Conservation (phyloP, 2,888 invertebrate genomes). For the Chaetogeoica ovagalla region DNA sequence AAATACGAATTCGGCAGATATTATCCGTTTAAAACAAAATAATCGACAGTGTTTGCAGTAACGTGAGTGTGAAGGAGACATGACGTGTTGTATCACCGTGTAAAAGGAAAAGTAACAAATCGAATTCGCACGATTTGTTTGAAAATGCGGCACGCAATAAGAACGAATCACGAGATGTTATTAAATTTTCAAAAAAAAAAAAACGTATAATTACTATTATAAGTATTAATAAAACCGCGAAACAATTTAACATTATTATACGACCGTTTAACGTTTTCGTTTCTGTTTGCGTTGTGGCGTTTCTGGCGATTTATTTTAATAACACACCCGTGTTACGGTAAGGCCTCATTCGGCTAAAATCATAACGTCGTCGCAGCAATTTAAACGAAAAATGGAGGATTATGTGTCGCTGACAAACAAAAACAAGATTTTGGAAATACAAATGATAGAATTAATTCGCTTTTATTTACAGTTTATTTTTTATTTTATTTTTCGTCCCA, state of each 20-base stretch:
- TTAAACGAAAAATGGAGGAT: constrained; percentile 9
- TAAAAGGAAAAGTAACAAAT: background rate
- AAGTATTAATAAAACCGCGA: too few species aligned
- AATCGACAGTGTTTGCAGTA: background rate
- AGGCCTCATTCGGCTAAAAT: background rate
- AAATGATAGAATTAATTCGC: background rate
- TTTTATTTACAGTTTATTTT: background rate
- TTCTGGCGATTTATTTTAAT: background rate
- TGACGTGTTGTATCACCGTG: background rate
- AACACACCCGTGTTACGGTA: background rate
- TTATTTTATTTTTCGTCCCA: background rate
- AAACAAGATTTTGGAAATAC: background rate
- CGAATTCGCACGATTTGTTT: too few species aligned
- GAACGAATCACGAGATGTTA: too few species aligned
- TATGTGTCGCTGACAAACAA: background rate
- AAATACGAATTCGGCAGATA: background rate
- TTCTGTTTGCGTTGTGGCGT: background rate
- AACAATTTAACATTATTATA: too few species aligned
- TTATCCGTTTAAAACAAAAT: constrained; percentile 1
- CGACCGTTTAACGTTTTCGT: too few species aligned
- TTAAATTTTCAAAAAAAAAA: too few species aligned
- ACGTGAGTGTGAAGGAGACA: background rate
- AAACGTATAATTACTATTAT: too few species aligned
- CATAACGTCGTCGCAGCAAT: constrained; percentile 17
- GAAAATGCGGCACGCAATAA: too few species aligned